Conservation (phyloP, 2,113 vertebrate species). For the Pseudorasbora parva region DNA sequence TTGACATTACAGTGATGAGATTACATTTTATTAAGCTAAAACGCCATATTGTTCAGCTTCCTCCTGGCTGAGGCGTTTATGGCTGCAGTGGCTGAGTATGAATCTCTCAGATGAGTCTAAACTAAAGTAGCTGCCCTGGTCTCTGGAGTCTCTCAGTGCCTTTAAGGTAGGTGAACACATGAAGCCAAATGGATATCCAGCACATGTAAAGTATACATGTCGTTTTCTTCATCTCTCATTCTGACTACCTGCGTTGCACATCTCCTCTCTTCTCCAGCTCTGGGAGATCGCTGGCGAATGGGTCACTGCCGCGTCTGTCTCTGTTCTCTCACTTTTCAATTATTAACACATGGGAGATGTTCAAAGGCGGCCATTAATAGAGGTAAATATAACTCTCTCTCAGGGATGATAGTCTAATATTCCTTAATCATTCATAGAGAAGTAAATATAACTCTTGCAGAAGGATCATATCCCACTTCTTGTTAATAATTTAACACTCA, state of each 20-base stretch:
- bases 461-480: constrained; percentile 69
- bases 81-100: not conserved
- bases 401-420: constrained; percentile 73
- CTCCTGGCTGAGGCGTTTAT: not conserved
- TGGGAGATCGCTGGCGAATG: not conserved
- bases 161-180: not conserved
- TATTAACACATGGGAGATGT: constrained; percentile 72
- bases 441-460: constrained; percentile 75
- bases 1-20: constrained; percentile 28
- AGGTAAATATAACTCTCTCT: constrained; percentile 79
- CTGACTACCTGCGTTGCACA: not conserved
- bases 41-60: constrained; percentile 1
- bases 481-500: constrained; percentile 74
- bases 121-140: constrained; percentile 14
- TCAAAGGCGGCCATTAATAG: constrained; percentile 70
- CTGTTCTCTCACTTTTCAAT: constrained; percentile 60
- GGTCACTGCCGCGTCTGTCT: constrained; percentile 7
- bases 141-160: constrained; percentile 17
- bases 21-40: constrained; percentile 44
- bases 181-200: constrained; percentile 12
- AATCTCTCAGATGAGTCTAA: constrained; percentile 41
- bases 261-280: constrained; percentile 22
- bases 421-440: constrained; percentile 76
- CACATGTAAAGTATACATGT: not conserved
- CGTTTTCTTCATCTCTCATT: not conserved